These are phyloP conservation scores for Malthinus flaveolus DNA, from an alignment of 2,888 invertebrate genomes.

Conservation along the genomic window DNA sequence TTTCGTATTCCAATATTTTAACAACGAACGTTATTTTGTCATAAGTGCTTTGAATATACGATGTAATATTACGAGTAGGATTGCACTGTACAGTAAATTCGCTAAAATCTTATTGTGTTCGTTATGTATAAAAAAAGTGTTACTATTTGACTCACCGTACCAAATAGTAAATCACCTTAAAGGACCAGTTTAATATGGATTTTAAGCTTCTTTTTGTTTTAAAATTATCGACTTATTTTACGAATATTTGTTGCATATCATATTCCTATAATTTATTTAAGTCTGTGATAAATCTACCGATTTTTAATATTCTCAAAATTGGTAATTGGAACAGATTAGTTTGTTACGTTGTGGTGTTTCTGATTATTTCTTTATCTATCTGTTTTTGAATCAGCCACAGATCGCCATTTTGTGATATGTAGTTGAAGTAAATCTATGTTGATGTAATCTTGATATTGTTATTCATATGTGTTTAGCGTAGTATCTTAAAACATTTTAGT, in stretches of 20 bases:
- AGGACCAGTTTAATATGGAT: constrained; percentile 22
- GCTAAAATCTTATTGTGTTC: constrained; percentile 21
- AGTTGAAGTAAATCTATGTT: constrained; percentile 40
- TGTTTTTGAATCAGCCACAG: constrained; percentile 17
- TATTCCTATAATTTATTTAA: constrained; percentile 37
- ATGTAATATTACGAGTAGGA: constrained; percentile 16
- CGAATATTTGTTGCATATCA: constrained; percentile 36
- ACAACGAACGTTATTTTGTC: constrained; percentile 27
- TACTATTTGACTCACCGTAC: constrained; percentile 18
- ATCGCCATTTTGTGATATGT: constrained; percentile 32
- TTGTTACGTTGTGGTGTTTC: constrained; percentile 16
- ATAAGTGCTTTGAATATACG: constrained; percentile 24
- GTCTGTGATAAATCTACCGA: constrained; percentile 39
- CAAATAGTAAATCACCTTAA: constrained; percentile 23
- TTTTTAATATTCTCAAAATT: constrained; percentile 19
- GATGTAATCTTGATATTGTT: constrained; percentile 45
- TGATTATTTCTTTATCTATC: constrained; percentile 13
- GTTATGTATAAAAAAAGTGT: constrained; percentile 12
- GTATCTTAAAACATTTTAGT: constrained; percentile 36
- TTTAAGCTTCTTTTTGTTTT: constrained; percentile 17
- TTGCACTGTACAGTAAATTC: constrained; percentile 12
- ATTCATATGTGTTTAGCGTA: constrained; percentile 41
- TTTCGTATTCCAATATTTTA: constrained; percentile 21
- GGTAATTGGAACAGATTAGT: constrained; percentile 13
- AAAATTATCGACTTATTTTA: constrained; percentile 21